Percentiles rank a stretch among this genome's conserved stretches.
phyloP scores from a whole-genome alignment of 2,888 invertebrate species.

The Altica lythri region DNA sequence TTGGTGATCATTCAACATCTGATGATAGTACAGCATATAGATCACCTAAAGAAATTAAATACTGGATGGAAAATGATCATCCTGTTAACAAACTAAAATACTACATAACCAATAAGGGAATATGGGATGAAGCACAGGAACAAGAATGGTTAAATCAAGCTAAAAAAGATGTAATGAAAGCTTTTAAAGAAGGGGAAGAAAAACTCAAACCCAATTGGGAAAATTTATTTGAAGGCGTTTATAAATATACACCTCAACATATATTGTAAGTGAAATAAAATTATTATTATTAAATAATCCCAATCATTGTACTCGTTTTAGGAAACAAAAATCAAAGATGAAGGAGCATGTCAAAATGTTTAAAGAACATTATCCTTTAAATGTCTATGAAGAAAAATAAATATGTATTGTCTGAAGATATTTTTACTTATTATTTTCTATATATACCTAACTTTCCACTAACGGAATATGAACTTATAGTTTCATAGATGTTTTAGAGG shows the following conservation, averaged over 20 bases:
- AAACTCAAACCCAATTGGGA: conserved; percentile 83
- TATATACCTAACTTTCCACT: no score
- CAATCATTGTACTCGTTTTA: conserved; percentile 47
- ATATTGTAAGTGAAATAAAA: conserved; percentile 56
- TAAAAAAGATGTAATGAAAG: conserved; percentile 72
- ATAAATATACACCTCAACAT: conserved; percentile 79
- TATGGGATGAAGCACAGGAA: conserved; percentile 83
- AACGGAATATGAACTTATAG: no score
- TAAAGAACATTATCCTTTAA: conserved; percentile 82
- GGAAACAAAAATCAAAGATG: conserved; percentile 83
- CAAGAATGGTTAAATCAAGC: conserved; percentile 69
- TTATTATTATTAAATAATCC: not conserved
- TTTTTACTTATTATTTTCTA: no score
- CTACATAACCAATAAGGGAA: conserved; percentile 77
- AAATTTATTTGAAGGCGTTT: conserved; percentile 92
- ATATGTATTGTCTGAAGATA: no score
- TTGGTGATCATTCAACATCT: conserved; percentile 98
- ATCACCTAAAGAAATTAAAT: conserved; percentile 76
- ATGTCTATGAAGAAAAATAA: conserved; percentile 40
- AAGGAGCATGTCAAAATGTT: conserved; percentile 82
- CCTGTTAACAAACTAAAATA: conserved; percentile 82
- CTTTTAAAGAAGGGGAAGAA: conserved; percentile 85
- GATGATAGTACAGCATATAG: conserved; percentile 98
- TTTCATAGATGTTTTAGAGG: no score
- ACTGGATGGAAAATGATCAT: conserved; percentile 83